Evolutionary conservation across 2,113 vertebrate genomes (phyloP).

Genomic region (Brachyhypopomus occidentalis): DNA sequence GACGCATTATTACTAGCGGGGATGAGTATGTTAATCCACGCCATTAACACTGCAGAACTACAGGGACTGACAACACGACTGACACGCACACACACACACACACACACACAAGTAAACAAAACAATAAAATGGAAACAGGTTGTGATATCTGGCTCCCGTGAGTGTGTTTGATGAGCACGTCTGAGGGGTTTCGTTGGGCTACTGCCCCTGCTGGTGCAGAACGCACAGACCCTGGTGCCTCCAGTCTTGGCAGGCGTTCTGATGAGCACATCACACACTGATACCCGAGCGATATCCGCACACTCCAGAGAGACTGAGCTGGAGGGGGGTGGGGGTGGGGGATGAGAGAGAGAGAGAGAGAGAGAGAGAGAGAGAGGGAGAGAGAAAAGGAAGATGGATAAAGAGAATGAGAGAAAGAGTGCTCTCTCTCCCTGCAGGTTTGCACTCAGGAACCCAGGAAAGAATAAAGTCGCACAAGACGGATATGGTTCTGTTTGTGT

Average conservation of each 20-base stretch:
- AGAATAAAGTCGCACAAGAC: conserved; percentile 65
- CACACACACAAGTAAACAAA: background rate
- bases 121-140: background rate
- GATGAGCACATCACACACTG: conserved; percentile 64
- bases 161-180: conserved; percentile 28
- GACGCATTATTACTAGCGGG: conserved; percentile 62
- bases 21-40: conserved; percentile 59
- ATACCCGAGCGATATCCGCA: conserved; percentile 60
- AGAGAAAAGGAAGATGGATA: conserved; percentile 41
- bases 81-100: conserved; percentile 24
- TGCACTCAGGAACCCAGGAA: conserved; percentile 8
- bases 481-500: background rate
- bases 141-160: background rate
- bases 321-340: conserved; percentile 53
- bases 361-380: background rate
- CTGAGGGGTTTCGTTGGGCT: conserved; percentile 44
- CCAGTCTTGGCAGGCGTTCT: conserved; percentile 65
- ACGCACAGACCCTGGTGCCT: conserved; percentile 35
- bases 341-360: conserved; percentile 7
- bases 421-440: conserved; percentile 41
- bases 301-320: conserved; percentile 64
- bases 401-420: conserved; percentile 59
- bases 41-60: conserved; percentile 34
- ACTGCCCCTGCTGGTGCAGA: conserved; percentile 36
- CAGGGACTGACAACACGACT: conserved; percentile 30